These are phyloP conservation scores for Euleptes europaea DNA, from an alignment of 2,113 vertebrate genomes.

Conservation along the genomic window DNA sequence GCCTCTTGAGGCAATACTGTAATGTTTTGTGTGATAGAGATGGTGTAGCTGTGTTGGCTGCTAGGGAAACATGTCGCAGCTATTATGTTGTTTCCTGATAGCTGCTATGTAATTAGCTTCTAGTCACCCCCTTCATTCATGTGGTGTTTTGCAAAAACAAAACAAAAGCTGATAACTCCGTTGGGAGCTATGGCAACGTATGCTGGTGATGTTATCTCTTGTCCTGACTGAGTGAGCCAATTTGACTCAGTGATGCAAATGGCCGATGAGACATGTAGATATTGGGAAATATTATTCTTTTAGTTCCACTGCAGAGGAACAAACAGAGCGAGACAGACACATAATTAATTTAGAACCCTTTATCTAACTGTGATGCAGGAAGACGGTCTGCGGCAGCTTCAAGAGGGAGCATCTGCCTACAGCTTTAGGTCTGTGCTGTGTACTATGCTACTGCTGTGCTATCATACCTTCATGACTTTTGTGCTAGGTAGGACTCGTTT, in stretches of 20 bases:
- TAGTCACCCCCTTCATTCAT: not conserved
- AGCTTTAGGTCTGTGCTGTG: conserved; percentile 95
- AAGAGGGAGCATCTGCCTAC: conserved; percentile 86
- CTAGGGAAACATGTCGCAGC: not conserved
- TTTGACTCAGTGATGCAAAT: not conserved
- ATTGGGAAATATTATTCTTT: not conserved
- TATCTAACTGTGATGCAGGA: conserved; percentile 77
- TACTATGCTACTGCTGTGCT: conserved; percentile 95
- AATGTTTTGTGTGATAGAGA: conserved; percentile 11
- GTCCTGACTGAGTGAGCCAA: not conserved
- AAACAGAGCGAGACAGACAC: not conserved
- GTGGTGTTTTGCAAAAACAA: not conserved
- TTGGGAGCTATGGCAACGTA: not conserved
- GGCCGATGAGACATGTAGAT: not conserved
- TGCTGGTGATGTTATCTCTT: not conserved
- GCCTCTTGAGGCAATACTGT: not conserved
- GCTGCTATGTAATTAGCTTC: not conserved
- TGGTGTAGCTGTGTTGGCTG: not conserved
- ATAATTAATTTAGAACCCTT: conserved; percentile 19
- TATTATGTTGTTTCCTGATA: not conserved
- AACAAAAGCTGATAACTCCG: not conserved
- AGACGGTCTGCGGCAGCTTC: conserved; percentile 91
- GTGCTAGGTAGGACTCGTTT: conserved; percentile 86
- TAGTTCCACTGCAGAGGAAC: not conserved
- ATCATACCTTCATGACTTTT: conserved; percentile 98